phyloP scores from a whole-genome alignment of 53 echinoderm and acorn worm species.

The Holothuria scabra region DNA sequence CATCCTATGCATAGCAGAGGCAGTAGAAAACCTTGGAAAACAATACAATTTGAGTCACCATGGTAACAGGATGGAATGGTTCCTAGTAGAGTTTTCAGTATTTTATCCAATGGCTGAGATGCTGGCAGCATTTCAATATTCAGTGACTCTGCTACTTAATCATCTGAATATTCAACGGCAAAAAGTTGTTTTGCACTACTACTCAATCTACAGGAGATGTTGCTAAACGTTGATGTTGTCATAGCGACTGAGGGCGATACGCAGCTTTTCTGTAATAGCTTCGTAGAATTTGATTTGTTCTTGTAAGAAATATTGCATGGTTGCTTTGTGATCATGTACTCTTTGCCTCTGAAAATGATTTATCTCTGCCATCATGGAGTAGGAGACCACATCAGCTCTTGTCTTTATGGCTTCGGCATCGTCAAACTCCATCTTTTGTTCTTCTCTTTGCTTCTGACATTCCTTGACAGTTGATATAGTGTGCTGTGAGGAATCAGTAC shows the following conservation, averaged over 20 bases:
- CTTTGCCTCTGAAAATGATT: conserved; percentile 94
- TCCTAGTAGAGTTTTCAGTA: too few relatives aligned
- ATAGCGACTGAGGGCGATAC: conserved; percentile 77
- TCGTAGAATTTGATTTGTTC: conserved; percentile 96
- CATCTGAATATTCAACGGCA: too few relatives aligned
- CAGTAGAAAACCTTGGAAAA: too few relatives aligned
- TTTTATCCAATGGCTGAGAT: too few relatives aligned
- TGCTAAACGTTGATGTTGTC: conserved; percentile 66
- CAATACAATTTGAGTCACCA: too few relatives aligned
- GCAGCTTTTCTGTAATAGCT: conserved; percentile 80
- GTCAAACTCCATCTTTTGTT: conserved; percentile 93
- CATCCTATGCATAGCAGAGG: too few relatives aligned
- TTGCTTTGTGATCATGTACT: conserved; percentile 84
- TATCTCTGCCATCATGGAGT: conserved; percentile 95
- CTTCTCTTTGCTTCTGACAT: conserved; percentile 90
- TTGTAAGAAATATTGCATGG: conserved; percentile 78
- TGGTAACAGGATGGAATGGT: too few relatives aligned
- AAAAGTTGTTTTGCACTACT: too few relatives aligned
- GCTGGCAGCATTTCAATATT: too few relatives aligned
- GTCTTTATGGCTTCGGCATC: conserved; percentile 88
- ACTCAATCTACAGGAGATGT: too few relatives aligned
- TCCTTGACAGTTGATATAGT: conserved; percentile 95
- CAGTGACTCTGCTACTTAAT: too few relatives aligned
- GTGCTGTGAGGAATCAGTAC: conserved; percentile 59
- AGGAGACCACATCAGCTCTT: conserved; percentile 93